A percentile compares a stretch with the other conserved stretches of the same genome.
Conservation (phyloP, 1,140 invertebrate species). For the Pogonognathellus flavescens region DNA sequence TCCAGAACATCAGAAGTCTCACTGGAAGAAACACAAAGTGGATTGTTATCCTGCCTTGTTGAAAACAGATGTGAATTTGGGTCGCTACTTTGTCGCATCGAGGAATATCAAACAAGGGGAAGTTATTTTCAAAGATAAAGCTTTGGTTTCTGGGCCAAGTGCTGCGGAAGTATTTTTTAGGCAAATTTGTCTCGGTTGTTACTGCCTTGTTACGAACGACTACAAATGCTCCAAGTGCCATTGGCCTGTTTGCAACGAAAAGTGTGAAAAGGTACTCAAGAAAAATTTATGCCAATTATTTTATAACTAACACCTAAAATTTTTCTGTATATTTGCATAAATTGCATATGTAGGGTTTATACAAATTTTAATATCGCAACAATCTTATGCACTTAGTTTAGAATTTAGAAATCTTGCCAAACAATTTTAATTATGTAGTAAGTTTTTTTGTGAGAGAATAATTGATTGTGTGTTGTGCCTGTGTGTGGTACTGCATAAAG, state of each 20-base stretch:
- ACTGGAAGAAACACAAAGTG: slow-evolving; percentile 55
- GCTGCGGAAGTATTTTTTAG: slow-evolving; percentile 56
- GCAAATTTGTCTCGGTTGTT: slow-evolving; percentile 61
- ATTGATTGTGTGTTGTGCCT: too few species aligned
- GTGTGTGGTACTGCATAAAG: neutral
- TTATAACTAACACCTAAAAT: neutral
- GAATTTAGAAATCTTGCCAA: too few species aligned
- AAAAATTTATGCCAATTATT: neutral
- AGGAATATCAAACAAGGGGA: slow-evolving; percentile 54
- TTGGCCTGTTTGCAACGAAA: slow-evolving; percentile 55
- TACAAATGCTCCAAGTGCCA: slow-evolving; percentile 55
- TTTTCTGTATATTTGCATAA: too few species aligned
- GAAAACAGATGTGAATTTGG: slow-evolving; percentile 19
- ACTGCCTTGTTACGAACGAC: slow-evolving; percentile 32
- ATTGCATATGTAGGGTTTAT: too few species aligned
- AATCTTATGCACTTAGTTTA: too few species aligned
- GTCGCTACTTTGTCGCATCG: slow-evolving; percentile 55
- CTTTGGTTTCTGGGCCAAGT: slow-evolving; percentile 56
- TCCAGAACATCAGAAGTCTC: slow-evolving; percentile 49
- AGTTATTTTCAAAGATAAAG: slow-evolving; percentile 63
- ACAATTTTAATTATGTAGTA: too few species aligned
- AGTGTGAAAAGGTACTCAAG: slow-evolving; percentile 57
- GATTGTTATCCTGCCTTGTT: slow-evolving; percentile 52
- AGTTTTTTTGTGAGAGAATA: too few species aligned
- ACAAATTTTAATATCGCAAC: too few species aligned